Evolutionary conservation across 2,113 vertebrate species (phyloP).

Genomic region (Physeter macrocephalus): DNA sequence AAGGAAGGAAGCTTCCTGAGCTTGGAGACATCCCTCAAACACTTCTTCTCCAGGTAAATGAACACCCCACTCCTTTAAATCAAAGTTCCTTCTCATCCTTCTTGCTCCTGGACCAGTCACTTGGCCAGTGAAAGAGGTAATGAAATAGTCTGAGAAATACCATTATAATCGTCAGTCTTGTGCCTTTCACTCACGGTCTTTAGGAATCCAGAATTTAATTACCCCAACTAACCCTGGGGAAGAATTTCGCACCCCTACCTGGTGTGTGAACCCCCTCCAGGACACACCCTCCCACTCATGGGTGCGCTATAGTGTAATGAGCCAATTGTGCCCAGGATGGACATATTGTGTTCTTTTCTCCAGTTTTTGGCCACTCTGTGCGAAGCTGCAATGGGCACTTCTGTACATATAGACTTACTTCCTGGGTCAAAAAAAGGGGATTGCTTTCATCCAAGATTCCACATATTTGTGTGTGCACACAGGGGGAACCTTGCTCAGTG

Average conservation of each 20-base stretch:
- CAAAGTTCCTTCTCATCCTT: neutral
- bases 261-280: fast-evolving
- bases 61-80: neutral
- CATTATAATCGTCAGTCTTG: fast-evolving
- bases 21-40: neutral
- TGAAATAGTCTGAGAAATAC: neutral
- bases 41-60: neutral
- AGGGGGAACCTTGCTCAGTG: too few relatives aligned
- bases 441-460: neutral
- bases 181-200: neutral
- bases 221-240: neutral
- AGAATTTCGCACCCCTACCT: neutral
- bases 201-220: neutral
- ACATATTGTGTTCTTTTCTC: neutral
- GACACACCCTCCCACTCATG: fast-evolving
- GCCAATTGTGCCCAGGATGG: fast-evolving
- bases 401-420: neutral
- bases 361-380: neutral
- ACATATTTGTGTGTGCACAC: neutral
- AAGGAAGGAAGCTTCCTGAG: neutral
- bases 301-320: neutral
- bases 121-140: neutral
- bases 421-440: neutral
- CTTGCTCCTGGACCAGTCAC: neutral
- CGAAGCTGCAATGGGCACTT: neutral